Evolutionary conservation across 2,888 invertebrate genomes (phyloP).

Genomic region (Megaustenia siamemsis): DNA sequence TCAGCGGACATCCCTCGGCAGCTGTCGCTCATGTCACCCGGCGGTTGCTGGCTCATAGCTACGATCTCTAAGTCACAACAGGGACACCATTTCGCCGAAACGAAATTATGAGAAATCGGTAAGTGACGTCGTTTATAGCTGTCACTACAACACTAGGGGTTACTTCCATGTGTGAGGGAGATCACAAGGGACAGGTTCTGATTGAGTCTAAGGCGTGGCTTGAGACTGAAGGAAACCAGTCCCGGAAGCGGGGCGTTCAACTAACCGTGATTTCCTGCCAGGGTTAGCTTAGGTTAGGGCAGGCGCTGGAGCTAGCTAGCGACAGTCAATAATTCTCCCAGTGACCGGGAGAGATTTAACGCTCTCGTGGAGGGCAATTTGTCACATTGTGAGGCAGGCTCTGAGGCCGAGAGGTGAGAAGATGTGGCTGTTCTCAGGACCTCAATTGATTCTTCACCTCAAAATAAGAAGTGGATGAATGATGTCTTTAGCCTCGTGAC

Average conservation of each 20-base stretch:
- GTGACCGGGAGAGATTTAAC: conserved; percentile 23
- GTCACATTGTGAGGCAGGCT: not conserved
- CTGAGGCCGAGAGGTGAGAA: not conserved
- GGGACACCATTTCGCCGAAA: not conserved
- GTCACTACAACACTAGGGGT: not conserved
- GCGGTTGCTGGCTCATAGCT: not conserved
- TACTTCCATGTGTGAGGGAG: not conserved
- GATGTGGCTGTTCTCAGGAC: not conserved
- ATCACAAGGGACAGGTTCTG: not conserved
- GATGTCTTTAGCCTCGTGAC: not conserved
- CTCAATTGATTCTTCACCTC: not conserved
- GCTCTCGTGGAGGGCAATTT: conserved; percentile 18
- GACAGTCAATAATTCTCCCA: conserved; percentile 21
- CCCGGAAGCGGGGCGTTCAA: not conserved
- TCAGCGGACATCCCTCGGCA: not conserved
- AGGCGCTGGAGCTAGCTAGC: not conserved
- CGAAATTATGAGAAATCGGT: not conserved
- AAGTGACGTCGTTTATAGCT: not conserved
- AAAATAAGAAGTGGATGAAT: not conserved
- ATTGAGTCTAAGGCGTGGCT: conserved; percentile 17
- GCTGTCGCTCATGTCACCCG: not conserved
- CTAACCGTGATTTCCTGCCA: conserved; percentile 5
- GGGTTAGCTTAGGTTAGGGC: not conserved
- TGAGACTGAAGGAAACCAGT: not conserved
- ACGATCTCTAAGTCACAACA: not conserved